Evolutionary conservation across 2,113 vertebrate species (phyloP).

Genomic region (Serinus canaria): DNA sequence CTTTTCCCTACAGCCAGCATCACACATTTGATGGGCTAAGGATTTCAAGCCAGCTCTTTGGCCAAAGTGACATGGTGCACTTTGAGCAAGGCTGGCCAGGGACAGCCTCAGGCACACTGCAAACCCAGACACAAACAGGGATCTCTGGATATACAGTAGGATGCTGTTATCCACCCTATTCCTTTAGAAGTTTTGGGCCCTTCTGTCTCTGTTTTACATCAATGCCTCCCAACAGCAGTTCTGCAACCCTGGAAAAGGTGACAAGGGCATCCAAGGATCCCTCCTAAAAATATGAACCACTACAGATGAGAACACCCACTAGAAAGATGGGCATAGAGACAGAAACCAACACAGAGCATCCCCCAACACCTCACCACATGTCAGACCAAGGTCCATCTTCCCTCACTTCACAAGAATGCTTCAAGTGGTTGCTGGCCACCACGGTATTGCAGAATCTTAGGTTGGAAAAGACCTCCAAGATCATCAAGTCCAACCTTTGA

Average conservation of each 20-base stretch:
- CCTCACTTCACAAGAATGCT: neutral
- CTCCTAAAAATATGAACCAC: neutral
- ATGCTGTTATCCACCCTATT: neutral
- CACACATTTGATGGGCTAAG: neutral
- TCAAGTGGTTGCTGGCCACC: neutral
- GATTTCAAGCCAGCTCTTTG: neutral
- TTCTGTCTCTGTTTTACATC: neutral
- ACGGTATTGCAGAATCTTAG: neutral
- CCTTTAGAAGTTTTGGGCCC: neutral
- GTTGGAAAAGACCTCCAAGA: neutral
- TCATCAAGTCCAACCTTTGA: neutral
- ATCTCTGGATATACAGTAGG: neutral
- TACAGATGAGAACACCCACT: neutral
- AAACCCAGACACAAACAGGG: neutral
- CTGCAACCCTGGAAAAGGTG: neutral
- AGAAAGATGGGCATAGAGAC: neutral
- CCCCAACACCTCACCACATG: neutral
- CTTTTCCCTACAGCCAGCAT: neutral
- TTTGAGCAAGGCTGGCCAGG: neutral
- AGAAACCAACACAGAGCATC: neutral
- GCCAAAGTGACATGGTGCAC: accelerated
- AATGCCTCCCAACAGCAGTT: neutral
- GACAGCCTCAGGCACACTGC: neutral
- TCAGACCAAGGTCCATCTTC: neutral
- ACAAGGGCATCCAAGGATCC: neutral